Percentiles rank a stretch among this genome's conserved stretches.
phyloP scores from a whole-genome alignment of 2,113 vertebrate species.

The Labeo rohita region DNA sequence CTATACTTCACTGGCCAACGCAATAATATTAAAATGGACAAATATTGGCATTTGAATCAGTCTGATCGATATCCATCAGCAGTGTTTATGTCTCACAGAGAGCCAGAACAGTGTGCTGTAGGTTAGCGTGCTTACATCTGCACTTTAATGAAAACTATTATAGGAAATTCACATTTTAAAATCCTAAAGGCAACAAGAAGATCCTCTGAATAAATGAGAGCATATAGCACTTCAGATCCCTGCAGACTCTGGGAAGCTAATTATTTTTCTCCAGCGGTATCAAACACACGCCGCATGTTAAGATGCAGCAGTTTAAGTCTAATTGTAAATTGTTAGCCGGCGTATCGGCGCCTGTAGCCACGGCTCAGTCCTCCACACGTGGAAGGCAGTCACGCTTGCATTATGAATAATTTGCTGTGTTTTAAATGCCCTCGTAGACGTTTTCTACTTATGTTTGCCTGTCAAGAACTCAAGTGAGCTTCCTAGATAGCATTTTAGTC shows the following conservation, averaged over 20 bases:
- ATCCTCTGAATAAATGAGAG: slow-evolving; percentile 14
- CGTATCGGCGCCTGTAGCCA: not conserved
- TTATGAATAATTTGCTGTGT: not conserved
- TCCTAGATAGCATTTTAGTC: not conserved
- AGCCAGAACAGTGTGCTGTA: not conserved
- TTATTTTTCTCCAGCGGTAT: not conserved
- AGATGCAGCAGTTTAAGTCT: not conserved
- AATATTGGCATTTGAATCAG: not conserved
- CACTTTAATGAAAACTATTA: not conserved
- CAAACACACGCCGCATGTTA: not conserved
- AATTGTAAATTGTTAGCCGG: not conserved
- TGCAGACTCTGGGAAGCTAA: not conserved
- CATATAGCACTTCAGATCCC: not conserved
- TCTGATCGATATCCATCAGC: not conserved
- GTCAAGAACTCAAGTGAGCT: not conserved
- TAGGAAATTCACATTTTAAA: not conserved
- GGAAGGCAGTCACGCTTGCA: not conserved
- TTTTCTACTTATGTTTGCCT: not conserved
- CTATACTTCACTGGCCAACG: not conserved
- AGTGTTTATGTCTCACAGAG: not conserved
- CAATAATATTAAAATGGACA: not conserved
- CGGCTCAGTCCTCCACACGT: not conserved
- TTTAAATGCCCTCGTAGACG: not conserved
- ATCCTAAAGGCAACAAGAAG: slow-evolving; percentile 9
- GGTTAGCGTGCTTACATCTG: not conserved